Evolutionary conservation across 2,888 invertebrate genomes (phyloP).

Genomic region (Drosophila siamana): DNA sequence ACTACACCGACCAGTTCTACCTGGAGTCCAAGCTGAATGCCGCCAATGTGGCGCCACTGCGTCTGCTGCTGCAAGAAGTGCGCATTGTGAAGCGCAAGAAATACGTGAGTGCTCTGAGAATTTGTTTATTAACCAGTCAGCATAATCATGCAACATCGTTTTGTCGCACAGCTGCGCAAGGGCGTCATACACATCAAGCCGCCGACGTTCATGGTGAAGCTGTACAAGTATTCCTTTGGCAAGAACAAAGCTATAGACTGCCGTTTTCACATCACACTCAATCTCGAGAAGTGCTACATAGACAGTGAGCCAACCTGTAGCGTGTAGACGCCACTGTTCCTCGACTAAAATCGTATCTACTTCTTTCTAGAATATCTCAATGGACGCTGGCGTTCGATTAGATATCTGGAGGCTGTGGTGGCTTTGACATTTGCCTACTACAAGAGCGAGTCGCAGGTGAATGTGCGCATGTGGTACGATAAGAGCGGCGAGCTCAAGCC

Average conservation of each 20-base stretch:
- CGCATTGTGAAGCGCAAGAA: slow-evolving; percentile 22
- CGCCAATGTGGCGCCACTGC: slow-evolving; percentile 74
- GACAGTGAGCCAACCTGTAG: slow-evolving; percentile 67
- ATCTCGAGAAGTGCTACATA: slow-evolving; percentile 79
- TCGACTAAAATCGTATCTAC: neutral
- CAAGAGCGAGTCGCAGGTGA: slow-evolving; percentile 69
- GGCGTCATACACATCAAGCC: neutral
- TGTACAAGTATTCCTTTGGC: slow-evolving; percentile 77
- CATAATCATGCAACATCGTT: neutral
- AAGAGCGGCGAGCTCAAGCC: slow-evolving; percentile 57
- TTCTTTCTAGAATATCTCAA: slow-evolving; percentile 51
- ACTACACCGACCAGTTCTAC: slow-evolving; percentile 39
- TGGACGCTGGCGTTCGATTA: slow-evolving; percentile 49
- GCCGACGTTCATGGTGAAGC: slow-evolving; percentile 42
- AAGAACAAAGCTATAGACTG: slow-evolving; percentile 65
- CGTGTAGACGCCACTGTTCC: no score
- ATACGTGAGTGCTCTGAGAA: slow-evolving; percentile 34
- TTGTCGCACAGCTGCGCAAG: slow-evolving; percentile 5
- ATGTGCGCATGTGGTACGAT: slow-evolving; percentile 73
- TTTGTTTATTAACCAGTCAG: neutral
- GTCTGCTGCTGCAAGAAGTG: slow-evolving; percentile 67
- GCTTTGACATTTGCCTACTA: slow-evolving; percentile 82
- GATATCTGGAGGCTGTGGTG: slow-evolving; percentile 81
- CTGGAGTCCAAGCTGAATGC: slow-evolving; percentile 54
- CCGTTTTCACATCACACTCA: slow-evolving; percentile 81